Conservation (phyloP, 2,797 vertebrate genomes). For the Phoeniculus purpureus region DNA sequence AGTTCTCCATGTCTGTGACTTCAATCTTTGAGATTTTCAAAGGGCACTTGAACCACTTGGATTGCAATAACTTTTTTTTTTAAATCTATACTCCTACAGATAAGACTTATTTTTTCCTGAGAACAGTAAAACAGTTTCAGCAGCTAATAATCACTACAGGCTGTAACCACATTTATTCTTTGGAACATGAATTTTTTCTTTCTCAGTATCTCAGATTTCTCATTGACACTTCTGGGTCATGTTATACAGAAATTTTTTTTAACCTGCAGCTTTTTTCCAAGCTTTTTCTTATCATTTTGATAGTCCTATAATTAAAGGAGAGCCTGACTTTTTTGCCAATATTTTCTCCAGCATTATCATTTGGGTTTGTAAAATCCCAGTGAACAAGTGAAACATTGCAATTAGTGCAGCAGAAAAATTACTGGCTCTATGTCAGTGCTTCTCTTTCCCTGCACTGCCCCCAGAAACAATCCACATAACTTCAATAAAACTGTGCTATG, state of each 20-base stretch:
- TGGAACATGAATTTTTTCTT: slow-evolving; percentile 21
- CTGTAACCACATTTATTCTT: background rate
- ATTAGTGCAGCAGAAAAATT: background rate
- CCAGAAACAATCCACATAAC: accelerated
- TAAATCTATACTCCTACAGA: slow-evolving; percentile 4
- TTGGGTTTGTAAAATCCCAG: slow-evolving; percentile 3
- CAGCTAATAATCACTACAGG: slow-evolving; percentile 13
- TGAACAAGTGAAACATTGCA: background rate
- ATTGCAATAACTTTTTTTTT: slow-evolving; percentile 15
- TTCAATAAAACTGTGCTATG: background rate
- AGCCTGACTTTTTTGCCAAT: background rate
- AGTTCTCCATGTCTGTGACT: background rate
- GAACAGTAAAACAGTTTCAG: slow-evolving; percentile 7
- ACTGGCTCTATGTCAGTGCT: background rate
- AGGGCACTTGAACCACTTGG: slow-evolving; percentile 22
- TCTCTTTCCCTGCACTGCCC: background rate
- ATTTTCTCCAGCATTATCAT: background rate
- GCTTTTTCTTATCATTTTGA: background rate
- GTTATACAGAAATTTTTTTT: slow-evolving; percentile 2
- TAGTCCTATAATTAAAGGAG: slow-evolving; percentile 12
- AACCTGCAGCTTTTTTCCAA: background rate
- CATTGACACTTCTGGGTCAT: slow-evolving; percentile 14
- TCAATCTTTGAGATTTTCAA: slow-evolving; percentile 56
- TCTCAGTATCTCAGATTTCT: slow-evolving; percentile 13
- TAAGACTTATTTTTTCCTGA: slow-evolving; percentile 44